A percentile compares a stretch with the other conserved stretches of the same genome.
Evolutionary conservation across 2,888 invertebrate species (phyloP).

Genomic region (Himalopsyche kuldschensis): DNA sequence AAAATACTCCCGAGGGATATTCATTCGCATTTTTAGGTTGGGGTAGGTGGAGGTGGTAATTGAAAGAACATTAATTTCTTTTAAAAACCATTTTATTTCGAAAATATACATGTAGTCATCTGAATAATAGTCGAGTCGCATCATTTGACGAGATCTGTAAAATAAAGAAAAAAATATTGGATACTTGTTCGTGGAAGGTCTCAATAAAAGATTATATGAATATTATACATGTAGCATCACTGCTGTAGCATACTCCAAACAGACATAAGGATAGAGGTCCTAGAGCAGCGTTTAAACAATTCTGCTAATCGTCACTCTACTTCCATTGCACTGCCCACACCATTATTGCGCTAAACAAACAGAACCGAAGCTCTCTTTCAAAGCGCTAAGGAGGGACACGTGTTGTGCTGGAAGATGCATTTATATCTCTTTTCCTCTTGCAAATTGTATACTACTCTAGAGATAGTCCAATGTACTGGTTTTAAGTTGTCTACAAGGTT

Average conservation of each 20-base stretch:
- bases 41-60: no score
- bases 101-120: background rate
- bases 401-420: slow-evolving; percentile 41
- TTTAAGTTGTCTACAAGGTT: no score
- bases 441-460: no score
- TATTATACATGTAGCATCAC: slow-evolving; percentile 49
- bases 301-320: slow-evolving; percentile 56
- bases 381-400: slow-evolving; percentile 39
- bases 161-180: background rate
- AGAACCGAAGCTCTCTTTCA: slow-evolving; percentile 4
- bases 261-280: slow-evolving; percentile 84
- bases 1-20: no score
- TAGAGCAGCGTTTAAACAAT: slow-evolving; percentile 68
- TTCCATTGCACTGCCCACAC: slow-evolving; percentile 70
- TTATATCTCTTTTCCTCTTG: background rate
- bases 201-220: no score
- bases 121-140: background rate
- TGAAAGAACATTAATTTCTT: background rate
- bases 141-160: background rate
- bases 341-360: slow-evolving; percentile 46
- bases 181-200: no score
- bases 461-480: no score
- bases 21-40: no score
- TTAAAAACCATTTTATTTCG: background rate
- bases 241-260: slow-evolving; percentile 65